These are phyloP conservation scores for Apodemus speciosus DNA, from an alignment of 2,113 vertebrate genomes.

Conservation along the genomic window DNA sequence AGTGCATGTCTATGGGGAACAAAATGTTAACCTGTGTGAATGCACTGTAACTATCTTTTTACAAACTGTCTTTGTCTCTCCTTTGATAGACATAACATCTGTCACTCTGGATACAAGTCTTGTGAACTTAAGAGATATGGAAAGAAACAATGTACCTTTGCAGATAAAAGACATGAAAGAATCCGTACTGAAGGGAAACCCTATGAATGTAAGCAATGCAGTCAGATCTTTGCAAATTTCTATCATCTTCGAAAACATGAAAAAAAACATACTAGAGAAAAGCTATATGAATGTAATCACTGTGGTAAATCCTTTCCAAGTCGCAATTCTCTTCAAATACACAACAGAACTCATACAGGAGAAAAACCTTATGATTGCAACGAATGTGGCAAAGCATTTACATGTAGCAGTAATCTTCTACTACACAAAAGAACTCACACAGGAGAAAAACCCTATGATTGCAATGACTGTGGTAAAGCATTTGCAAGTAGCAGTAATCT, in stretches of 20 bases:
- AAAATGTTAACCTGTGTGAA: not conserved
- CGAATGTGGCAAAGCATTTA: not conserved
- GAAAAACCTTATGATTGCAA: not conserved
- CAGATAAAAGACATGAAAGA: not conserved
- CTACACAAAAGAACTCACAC: not conserved
- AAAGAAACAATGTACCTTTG: not conserved
- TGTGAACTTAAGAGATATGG: not conserved
- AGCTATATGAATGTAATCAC: not conserved
- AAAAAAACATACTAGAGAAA: not conserved
- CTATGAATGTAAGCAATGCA: not conserved
- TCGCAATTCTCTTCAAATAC: not conserved
- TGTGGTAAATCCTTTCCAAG: not conserved
- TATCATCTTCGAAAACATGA: not conserved
- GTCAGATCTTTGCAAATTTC: not conserved
- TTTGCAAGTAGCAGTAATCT: not conserved
- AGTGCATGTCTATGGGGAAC: not conserved
- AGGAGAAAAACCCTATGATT: not conserved
- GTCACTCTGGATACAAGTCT: not conserved
- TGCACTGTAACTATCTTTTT: not conserved
- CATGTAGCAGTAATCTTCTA: not conserved
- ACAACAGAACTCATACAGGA: not conserved
- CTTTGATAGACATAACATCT: not conserved
- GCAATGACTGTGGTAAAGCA: not conserved
- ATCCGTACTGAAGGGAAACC: not conserved
- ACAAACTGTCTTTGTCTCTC: no score